These are phyloP conservation scores for Acrossocheilus wenchowensis DNA, from an alignment of 2,797 vertebrate species.

Conservation along the genomic window DNA sequence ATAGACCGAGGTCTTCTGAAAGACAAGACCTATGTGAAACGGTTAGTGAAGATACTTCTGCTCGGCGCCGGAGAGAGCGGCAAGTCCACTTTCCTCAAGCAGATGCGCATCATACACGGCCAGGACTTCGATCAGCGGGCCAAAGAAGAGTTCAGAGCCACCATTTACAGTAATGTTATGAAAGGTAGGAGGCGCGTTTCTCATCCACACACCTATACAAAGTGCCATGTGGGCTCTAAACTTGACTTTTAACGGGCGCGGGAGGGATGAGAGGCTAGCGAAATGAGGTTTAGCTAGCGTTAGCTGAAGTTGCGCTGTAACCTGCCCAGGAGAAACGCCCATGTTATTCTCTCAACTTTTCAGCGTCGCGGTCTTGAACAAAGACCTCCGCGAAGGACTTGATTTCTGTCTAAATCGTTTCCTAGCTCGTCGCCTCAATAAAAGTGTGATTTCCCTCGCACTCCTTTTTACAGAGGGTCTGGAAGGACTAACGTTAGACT, in stretches of 20 bases:
- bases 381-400: background rate
- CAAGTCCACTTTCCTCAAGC: constrained; percentile 98
- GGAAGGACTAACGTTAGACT: background rate
- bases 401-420: background rate
- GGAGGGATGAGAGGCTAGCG: background rate
- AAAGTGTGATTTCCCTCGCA: background rate
- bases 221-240: background rate
- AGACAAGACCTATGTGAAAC: constrained; percentile 92
- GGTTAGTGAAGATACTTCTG: constrained; percentile 93
- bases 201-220: background rate
- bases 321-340: constrained; percentile 75
- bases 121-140: constrained; percentile 93
- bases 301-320: constrained; percentile 50
- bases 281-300: constrained; percentile 40
- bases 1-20: constrained; percentile 90
- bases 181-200: constrained; percentile 80
- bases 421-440: background rate
- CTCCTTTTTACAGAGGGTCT: background rate
- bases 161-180: constrained; percentile 95
- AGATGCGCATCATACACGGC: constrained; percentile 98
- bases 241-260: background rate
- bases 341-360: constrained; percentile 69
- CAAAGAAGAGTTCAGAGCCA: constrained; percentile 92
- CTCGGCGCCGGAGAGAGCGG: constrained; percentile 98
- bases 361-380: constrained; percentile 33